Conservation (phyloP, 92 coral and sea anemone genomes). For the Desmophyllum pertusum region DNA sequence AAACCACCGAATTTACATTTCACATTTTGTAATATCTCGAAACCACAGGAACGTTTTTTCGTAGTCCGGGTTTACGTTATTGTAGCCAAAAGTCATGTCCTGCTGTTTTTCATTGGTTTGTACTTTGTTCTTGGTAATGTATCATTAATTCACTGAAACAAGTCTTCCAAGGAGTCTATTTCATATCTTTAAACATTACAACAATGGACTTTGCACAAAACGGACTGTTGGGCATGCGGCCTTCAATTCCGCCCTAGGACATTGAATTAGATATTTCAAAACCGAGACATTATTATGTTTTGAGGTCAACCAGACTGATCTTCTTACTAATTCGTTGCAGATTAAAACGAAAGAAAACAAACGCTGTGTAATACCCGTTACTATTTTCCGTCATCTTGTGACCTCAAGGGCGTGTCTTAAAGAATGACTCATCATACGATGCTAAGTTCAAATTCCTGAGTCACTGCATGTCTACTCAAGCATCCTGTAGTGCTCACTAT, state of each 20-base stretch:
- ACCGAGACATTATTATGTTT: not conserved
- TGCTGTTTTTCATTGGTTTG: too few species aligned
- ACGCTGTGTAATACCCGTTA: not conserved
- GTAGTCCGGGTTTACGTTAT: not conserved
- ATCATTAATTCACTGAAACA: not conserved
- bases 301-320: not conserved
- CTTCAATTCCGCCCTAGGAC: not conserved
- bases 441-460: not conserved
- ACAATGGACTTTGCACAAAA: not conserved
- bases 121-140: too few species aligned
- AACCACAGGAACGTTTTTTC: not conserved
- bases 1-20: too few species aligned
- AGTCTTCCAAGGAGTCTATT: not conserved
- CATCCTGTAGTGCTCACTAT: not conserved
- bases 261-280: not conserved
- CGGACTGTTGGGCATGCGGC: not conserved
- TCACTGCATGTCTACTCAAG: not conserved
- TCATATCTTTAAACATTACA: not conserved
- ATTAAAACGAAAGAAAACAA: not conserved
- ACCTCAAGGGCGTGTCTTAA: not conserved
- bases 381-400: not conserved
- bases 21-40: not conserved
- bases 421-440: not conserved
- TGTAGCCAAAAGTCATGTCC: not conserved
- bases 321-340: not conserved